Evolutionary conservation across 2,888 invertebrate species (phyloP), one percentile per base, ranked within the genome.

Genomic region (Germaria angustata): DNA sequence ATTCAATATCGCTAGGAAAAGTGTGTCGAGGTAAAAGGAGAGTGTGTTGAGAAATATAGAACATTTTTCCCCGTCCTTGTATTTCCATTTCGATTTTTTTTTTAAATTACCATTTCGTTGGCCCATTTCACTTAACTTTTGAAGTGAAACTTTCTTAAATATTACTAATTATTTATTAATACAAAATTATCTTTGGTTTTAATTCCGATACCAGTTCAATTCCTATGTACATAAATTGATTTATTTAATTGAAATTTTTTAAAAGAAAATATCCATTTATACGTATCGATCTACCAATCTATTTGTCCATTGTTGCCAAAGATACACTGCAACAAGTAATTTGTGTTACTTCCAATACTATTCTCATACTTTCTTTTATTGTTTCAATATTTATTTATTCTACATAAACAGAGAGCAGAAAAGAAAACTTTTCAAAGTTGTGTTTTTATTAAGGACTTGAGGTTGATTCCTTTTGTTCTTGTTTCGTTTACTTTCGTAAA

Each of bases 321-420:
- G 20, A 44, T 22, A 57, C 22, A 46, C 57, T 71, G 46, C 71
- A 59, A 46, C 57, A 71, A 34, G 69, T 69, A n/a, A n/a, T 32
- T 32, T 55, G 17, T 9, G 22, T 68, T 28, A 17, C 17, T 34
- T 36, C 36, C 8, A 15, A 8, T 55, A 41, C 32, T 9, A n/a
- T 41, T 57, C 41, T 44, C 13, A 41, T 55, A n/a, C 28, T 44
- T 69, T 55, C 17, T 7, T 55, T 55, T 57, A 22, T 41, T 41
- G 24, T 20, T 55, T 32, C 28, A 20, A 61, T 41, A 61, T 15
- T 34, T 49, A 22, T 65, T 46, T 34, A 63, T 32, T 32, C 28
- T 17, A 28, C 34, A 34, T 49, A 17, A 32, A 49, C 13, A 34
- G n/a, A 34, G 22, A 46, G 63, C 32, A 63, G 22, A 63, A 13